Evolutionary conservation across 2,113 vertebrate genomes (phyloP).

Genomic region (Rhinolophus ferrumequinum): DNA sequence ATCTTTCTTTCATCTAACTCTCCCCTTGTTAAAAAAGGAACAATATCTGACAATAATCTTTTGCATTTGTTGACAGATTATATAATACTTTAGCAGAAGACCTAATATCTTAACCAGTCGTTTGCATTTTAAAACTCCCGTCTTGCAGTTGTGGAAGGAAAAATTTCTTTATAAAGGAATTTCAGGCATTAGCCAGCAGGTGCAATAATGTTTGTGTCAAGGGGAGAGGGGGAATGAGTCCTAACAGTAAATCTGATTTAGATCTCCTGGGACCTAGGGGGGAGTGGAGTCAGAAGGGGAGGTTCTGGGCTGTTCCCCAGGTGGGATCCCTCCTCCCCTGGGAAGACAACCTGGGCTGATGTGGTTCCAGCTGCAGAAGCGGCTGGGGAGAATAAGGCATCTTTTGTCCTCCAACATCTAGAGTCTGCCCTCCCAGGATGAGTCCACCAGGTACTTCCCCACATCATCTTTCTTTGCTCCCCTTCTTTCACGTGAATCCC

Average conservation of each 20-base stretch:
- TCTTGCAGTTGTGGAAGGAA: conserved; percentile 1
- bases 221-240: background rate
- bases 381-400: background rate
- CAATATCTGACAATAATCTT: background rate
- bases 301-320: background rate
- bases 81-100: background rate
- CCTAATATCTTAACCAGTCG: background rate
- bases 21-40: background rate
- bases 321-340: background rate
- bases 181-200: conserved; percentile 64
- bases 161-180: background rate
- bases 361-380: background rate
- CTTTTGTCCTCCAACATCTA: background rate
- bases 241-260: background rate
- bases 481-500: background rate
- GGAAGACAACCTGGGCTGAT: background rate
- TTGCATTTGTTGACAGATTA: background rate
- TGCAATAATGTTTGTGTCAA: conserved; percentile 51
- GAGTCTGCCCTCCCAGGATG: background rate
- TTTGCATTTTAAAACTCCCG: conserved; percentile 7
- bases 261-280: background rate
- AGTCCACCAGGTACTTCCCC: background rate
- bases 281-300: background rate
- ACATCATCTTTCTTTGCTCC: background rate
- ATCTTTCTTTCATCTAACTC: background rate